Conservation (phyloP, 2,888 invertebrate genomes). For the Malthinus seriepunctatus region DNA sequence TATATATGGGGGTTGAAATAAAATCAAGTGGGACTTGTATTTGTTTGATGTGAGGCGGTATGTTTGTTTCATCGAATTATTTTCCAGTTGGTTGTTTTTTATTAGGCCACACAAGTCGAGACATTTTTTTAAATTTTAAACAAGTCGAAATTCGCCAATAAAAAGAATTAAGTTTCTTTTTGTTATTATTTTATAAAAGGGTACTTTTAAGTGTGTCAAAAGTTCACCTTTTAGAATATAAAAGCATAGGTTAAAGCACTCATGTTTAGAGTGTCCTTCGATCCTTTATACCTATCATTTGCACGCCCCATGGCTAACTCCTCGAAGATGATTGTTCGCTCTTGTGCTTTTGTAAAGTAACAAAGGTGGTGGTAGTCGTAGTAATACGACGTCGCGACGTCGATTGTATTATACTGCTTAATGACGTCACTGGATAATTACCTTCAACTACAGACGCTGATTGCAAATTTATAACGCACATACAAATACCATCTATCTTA, state of each 20-base stretch:
- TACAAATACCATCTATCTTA: conserved; percentile 31
- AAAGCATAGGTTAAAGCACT: conserved; percentile 9
- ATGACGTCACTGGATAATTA: conserved; percentile 38
- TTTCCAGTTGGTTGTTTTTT: too few relatives aligned
- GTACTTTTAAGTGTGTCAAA: conserved; percentile 14
- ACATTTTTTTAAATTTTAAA: too few relatives aligned
- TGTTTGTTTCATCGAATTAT: too few relatives aligned
- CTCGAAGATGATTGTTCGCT: conserved; percentile 20
- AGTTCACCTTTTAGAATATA: conserved; percentile 12
- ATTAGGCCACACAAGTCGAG: too few relatives aligned
- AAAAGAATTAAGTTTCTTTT: not conserved
- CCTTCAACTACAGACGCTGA: conserved; percentile 38
- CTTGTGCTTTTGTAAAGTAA: conserved; percentile 19
- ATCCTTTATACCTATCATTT: conserved; percentile 15
- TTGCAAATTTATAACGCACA: conserved; percentile 36
- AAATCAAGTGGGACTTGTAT: too few relatives aligned
- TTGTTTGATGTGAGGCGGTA: too few relatives aligned
- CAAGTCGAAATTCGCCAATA: too few relatives aligned
- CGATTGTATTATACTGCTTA: conserved; percentile 21
- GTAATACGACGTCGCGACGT: conserved; percentile 22
- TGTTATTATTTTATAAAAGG: conserved; percentile 9
- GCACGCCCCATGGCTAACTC: conserved; percentile 24
- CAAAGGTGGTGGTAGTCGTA: conserved; percentile 22
- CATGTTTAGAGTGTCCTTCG: conserved; percentile 17
- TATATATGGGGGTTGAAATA: too few relatives aligned